These are phyloP conservation scores for Phengaris alcon DNA, from an alignment of 2,888 invertebrate species.

Conservation along the genomic window DNA sequence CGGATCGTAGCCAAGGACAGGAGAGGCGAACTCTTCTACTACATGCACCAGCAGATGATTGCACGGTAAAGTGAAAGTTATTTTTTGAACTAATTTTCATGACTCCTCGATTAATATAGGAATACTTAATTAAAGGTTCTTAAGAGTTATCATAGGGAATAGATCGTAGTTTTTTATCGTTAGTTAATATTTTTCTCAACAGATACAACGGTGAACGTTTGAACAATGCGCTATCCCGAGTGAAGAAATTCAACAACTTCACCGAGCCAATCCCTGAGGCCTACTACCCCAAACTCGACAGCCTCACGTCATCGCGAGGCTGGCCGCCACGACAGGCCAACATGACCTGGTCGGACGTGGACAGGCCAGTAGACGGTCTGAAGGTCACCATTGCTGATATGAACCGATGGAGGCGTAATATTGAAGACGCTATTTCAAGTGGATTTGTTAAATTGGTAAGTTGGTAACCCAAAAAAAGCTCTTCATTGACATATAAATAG, in stretches of 20 bases:
- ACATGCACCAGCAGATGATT: constrained; percentile 83
- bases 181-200: background rate
- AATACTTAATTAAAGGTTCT: no score
- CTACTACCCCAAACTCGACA: constrained; percentile 90
- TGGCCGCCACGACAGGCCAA: constrained; percentile 85
- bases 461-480: background rate
- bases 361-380: constrained; percentile 82
- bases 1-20: constrained; percentile 86
- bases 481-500: no score
- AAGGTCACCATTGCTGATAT: constrained; percentile 82
- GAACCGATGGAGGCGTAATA: constrained; percentile 86
- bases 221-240: constrained; percentile 83
- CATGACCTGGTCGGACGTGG: constrained; percentile 81
- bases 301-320: constrained; percentile 83
- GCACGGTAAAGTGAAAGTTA: constrained; percentile 56
- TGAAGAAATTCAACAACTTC: constrained; percentile 82
- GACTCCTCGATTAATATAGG: no score
- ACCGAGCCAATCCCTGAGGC: constrained; percentile 85
- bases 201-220: constrained; percentile 88
- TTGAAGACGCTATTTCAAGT: constrained; percentile 86
- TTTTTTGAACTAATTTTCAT: no score
- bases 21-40: constrained; percentile 88
- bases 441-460: constrained; percentile 81
- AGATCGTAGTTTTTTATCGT: background rate
- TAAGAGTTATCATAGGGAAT: no score